Base-by-base conservation (phyloP, 1,140 invertebrate species). In the Aleiodes sp. region DNA sequence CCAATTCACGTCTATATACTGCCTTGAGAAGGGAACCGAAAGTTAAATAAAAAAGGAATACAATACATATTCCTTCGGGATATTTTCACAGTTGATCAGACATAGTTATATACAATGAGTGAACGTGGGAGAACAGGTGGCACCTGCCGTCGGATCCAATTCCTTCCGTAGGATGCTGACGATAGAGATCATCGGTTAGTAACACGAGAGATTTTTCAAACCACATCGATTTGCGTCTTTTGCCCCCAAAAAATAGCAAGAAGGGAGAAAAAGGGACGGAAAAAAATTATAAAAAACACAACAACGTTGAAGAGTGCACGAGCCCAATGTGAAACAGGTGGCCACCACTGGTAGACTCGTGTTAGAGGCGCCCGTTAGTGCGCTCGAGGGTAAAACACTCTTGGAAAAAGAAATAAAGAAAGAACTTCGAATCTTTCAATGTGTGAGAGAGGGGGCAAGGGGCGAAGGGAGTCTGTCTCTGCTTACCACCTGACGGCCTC, bases 401-500 rank as follows among this genome's bases (percentile, higher is more conserved):
- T 59, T 29, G 28, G 24, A 56, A 56, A 59, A 26, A 33, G 9
- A 61, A 21, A 21, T 8, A 10, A 37, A 4, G 19, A 26, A 41
- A 26, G 16, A 39, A 16, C 10, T 24, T 33, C 19, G 46, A 65
- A 56, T 65, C 26, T 59, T 59, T 59, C 7, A 10, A 0, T 3
- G 19, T 26, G 41, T 63, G 39, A 62, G 62, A 61, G 39, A 31
- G 19, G 43, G 33, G 29, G 52, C 64, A 46, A 39, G 21, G n/a
- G 43, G 57, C 46, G 60, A 46, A 14, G 8, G n/a, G 24, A 39
- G 21, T 39, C 60, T 19, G 26, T 31, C 60, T 10, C 75, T 80
- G 80, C 79, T 78, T 75, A 62, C 80, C 80, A 82, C 73, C 81
- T 82, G 81, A 80, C 79, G 75, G 74, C 52, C 71, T 78, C 74